These are phyloP conservation scores for Myodes glareolus DNA, from an alignment of 2,113 vertebrate species.

Conservation along the genomic window DNA sequence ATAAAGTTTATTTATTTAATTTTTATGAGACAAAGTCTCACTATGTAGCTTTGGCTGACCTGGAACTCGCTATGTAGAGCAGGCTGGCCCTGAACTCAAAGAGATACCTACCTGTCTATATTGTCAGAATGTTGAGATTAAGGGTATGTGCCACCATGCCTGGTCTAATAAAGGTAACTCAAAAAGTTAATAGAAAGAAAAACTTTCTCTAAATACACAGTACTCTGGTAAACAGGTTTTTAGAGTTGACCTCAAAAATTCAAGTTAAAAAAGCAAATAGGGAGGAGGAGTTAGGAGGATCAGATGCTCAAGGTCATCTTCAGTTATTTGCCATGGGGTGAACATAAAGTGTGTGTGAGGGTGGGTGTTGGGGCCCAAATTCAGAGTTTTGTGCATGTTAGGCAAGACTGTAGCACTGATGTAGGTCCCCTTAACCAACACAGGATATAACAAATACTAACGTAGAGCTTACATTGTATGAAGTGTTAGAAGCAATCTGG, in stretches of 20 bases:
- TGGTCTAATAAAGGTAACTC: neutral
- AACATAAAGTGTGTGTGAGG: neutral
- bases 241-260: neutral
- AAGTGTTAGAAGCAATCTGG: neutral
- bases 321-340: neutral
- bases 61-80: neutral
- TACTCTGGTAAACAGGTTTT: neutral
- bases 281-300: neutral
- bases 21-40: neutral
- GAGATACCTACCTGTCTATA: neutral
- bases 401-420: neutral
- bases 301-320: neutral
- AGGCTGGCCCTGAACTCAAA: neutral
- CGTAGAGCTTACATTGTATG: neutral
- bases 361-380: neutral
- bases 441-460: neutral
- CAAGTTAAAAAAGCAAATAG: neutral
- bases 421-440: neutral
- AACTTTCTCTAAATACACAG: neutral
- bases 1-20: neutral
- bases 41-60: too few relatives aligned
- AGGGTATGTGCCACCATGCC: neutral
- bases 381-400: neutral
- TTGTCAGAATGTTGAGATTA: neutral
- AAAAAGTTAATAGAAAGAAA: neutral